Percentiles rank a stretch among this genome's conserved stretches.
phyloP scores from a whole-genome alignment of 2,113 vertebrate species.

The Tricholaema leucomelas region DNA sequence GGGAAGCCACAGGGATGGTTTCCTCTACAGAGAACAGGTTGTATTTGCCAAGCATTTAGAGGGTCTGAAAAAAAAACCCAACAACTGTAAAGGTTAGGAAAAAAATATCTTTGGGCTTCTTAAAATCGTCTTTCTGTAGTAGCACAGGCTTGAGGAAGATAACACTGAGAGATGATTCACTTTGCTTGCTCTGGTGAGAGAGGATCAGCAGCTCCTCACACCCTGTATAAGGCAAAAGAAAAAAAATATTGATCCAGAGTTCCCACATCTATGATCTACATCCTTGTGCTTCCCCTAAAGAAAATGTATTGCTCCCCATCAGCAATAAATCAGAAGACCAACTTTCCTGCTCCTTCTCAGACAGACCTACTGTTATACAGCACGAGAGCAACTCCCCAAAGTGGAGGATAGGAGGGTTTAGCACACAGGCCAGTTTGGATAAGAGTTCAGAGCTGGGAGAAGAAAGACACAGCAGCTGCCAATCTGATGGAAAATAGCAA shows the following conservation, averaged over 20 bases:
- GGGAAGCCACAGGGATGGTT: background rate
- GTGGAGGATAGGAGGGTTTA: background rate
- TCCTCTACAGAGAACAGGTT: background rate
- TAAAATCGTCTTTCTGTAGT: background rate
- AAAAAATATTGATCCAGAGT: conserved; percentile 56
- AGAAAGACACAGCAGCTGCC: conserved; percentile 16
- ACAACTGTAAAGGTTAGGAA: background rate
- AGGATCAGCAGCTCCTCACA: background rate
- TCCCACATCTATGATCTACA: conserved; percentile 66
- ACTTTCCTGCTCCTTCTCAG: conserved; percentile 40
- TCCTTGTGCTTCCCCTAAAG: conserved; percentile 53
- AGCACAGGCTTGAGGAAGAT: conserved; percentile 19
- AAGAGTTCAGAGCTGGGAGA: background rate
- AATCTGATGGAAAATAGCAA: conserved; percentile 1
- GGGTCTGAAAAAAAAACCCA: background rate
- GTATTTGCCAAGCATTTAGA: background rate
- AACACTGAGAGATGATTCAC: conserved; percentile 14
- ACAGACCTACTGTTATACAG: conserved; percentile 11
- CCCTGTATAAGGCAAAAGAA: background rate
- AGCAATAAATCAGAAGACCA: conserved; percentile 59
- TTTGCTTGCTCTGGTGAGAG: background rate
- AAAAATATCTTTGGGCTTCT: background rate
- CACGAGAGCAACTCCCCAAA: background rate
- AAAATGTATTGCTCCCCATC: conserved; percentile 60
- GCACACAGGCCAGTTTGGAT: background rate